A percentile compares a stretch with the other conserved stretches of the same genome.
phyloP scores from a whole-genome alignment of 2,113 vertebrate genomes.

The Forbesichthys agassizii region DNA sequence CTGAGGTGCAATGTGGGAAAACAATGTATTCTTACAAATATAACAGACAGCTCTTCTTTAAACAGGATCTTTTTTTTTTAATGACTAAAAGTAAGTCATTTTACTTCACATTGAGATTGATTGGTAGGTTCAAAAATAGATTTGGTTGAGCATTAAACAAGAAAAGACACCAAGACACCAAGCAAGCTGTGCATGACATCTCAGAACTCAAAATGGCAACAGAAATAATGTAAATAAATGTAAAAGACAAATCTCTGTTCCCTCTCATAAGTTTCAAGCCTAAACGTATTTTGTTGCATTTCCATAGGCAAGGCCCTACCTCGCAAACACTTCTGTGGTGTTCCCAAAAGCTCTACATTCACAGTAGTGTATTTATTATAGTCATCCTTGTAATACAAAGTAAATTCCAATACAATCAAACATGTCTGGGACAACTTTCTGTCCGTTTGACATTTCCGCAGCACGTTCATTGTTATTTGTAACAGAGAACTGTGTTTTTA shows the following conservation, averaged over 20 bases:
- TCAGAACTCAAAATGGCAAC: conserved; percentile 30
- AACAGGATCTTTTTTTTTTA: no score
- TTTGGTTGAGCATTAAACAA: conserved; percentile 29
- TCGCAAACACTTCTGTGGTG: conserved; percentile 7
- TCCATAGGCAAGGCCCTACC: not conserved
- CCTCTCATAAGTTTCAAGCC: conserved; percentile 38
- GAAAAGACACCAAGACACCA: conserved; percentile 1
- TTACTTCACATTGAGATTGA: no score
- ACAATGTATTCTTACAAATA: no score
- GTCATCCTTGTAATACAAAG: conserved; percentile 15
- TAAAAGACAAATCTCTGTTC: conserved; percentile 46
- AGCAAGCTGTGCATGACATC: conserved; percentile 28
- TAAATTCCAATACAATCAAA: conserved; percentile 27
- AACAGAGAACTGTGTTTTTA: not conserved
- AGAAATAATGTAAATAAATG: conserved; percentile 10
- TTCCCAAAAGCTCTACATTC: conserved; percentile 18
- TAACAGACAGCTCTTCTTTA: no score
- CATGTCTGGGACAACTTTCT: no score
- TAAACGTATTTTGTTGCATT: conserved; percentile 11
- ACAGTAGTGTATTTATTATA: conserved; percentile 19
- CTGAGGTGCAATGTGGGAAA: no score
- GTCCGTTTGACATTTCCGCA: no score
- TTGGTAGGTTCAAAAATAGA: conserved; percentile 17
- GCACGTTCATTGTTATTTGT: no score
- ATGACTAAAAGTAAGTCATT: no score